A percentile compares a stretch with the other conserved stretches of the same genome.
Evolutionary conservation across 1,140 invertebrate genomes (phyloP).

Genomic region (Hydropsyche tenuis): DNA sequence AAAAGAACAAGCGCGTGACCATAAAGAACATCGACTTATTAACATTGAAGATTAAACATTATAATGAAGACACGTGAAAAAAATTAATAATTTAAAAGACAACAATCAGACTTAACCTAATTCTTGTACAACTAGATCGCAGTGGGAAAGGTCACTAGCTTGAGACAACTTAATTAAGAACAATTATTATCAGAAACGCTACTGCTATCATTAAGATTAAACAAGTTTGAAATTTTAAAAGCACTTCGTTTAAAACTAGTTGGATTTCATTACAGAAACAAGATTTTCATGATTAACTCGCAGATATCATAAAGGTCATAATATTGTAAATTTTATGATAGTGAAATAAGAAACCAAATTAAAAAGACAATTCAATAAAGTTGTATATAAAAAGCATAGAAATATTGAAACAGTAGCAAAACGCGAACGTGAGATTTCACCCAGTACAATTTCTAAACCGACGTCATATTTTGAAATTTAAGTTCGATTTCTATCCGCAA

Average conservation of each 20-base stretch:
- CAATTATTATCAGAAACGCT: too few relatives aligned
- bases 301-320: too few relatives aligned
- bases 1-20: conserved; percentile 20
- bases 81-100: not conserved
- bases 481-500: conserved; percentile 12
- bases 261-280: not conserved
- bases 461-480: conserved; percentile 8
- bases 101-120: not conserved
- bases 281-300: too few relatives aligned
- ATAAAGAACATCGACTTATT: conserved; percentile 18
- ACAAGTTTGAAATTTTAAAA: not conserved
- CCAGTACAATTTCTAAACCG: not conserved
- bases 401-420: not conserved
- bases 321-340: too few relatives aligned
- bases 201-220: too few relatives aligned
- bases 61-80: not conserved
- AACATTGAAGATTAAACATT: conserved; percentile 1
- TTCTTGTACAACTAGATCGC: not conserved
- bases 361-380: too few relatives aligned
- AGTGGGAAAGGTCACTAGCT: too few relatives aligned
- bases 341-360: not conserved
- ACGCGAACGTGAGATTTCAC: not conserved
- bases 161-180: too few relatives aligned
- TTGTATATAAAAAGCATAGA: too few relatives aligned
- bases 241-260: not conserved